phyloP scores from a whole-genome alignment of 2,797 vertebrate genomes.

The Anniella stebbinsi region DNA sequence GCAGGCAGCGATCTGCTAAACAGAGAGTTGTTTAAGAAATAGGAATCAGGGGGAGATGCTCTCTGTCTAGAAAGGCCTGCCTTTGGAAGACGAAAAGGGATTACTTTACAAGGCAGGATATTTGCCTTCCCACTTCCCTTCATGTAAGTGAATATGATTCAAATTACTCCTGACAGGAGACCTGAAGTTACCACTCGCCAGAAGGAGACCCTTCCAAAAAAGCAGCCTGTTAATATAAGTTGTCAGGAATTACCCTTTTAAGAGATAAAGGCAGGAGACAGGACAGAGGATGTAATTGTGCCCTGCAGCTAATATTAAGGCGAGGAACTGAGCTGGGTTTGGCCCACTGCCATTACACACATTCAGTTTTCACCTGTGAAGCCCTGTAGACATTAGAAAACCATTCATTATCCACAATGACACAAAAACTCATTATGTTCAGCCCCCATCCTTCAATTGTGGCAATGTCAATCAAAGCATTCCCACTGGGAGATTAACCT shows the following conservation, averaged over 20 bases:
- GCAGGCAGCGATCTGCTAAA: not conserved
- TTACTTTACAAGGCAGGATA: conserved; percentile 17
- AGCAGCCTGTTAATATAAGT: conserved; percentile 41
- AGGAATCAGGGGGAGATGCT: not conserved
- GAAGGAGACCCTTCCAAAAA: conserved; percentile 26
- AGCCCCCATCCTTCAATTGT: conserved; percentile 55
- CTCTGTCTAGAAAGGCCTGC: not conserved
- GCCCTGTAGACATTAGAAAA: conserved; percentile 68
- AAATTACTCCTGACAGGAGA: conserved; percentile 43
- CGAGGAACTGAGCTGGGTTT: conserved; percentile 22
- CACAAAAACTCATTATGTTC: conserved; percentile 67
- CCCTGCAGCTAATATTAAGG: conserved; percentile 58
- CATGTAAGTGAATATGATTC: conserved; percentile 30
- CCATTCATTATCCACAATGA: conserved; percentile 65
- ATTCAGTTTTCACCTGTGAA: conserved; percentile 70
- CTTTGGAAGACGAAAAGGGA: conserved; percentile 38
- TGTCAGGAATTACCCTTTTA: conserved; percentile 69
- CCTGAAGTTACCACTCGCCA: conserved; percentile 38
- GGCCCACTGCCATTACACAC: conserved; percentile 52
- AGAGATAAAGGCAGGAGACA: conserved; percentile 65
- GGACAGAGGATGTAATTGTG: conserved; percentile 65
- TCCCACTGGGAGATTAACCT: conserved; percentile 53
- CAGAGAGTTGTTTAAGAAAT: conserved; percentile 29
- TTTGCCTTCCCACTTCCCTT: conserved; percentile 47
- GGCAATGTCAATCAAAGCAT: conserved; percentile 55